A percentile compares a stretch with the other conserved stretches of the same genome.
These are phyloP conservation scores for Phocides pigmalion DNA, from an alignment of 1,140 invertebrate genomes.

Conservation along the genomic window DNA sequence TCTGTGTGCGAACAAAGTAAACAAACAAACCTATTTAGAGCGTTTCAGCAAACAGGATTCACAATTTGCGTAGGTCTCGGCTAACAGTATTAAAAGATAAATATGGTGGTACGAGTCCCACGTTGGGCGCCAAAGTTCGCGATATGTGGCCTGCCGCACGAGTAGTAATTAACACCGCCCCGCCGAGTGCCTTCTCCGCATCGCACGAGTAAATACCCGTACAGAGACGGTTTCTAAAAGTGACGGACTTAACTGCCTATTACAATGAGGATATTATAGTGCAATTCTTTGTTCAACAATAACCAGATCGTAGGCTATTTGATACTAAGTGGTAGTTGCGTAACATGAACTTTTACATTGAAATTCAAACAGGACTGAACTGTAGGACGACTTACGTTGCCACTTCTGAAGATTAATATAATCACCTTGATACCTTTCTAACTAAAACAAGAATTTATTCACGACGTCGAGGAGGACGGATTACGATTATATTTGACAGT, in stretches of 20 bases:
- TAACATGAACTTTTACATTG: too few species aligned
- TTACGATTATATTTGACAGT: too few species aligned
- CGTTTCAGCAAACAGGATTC: not conserved
- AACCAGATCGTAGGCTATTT: too few species aligned
- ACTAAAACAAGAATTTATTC: too few species aligned
- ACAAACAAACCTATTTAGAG: slow-evolving; percentile 1
- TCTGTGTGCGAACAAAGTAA: not conserved
- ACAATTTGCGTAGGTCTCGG: slow-evolving; percentile 6
- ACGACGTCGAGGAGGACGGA: too few species aligned
- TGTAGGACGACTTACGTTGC: too few species aligned
- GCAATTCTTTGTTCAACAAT: too few species aligned
- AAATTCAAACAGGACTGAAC: too few species aligned
- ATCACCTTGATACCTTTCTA: too few species aligned
- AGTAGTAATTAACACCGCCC: slow-evolving; percentile 78
- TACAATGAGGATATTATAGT: not conserved
- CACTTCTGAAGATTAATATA: too few species aligned
- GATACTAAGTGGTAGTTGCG: too few species aligned
- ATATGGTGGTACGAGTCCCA: slow-evolving; percentile 46
- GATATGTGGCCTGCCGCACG: slow-evolving; percentile 72
- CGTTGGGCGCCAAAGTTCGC: slow-evolving; percentile 71
- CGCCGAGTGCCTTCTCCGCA: slow-evolving; percentile 39
- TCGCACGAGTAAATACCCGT: slow-evolving; percentile 16
- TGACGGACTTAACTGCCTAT: not conserved
- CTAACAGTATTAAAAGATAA: slow-evolving; percentile 61
- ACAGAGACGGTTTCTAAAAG: not conserved